These are phyloP conservation scores for Merops nubicus DNA, from an alignment of 2,113 vertebrate species.

Conservation along the genomic window DNA sequence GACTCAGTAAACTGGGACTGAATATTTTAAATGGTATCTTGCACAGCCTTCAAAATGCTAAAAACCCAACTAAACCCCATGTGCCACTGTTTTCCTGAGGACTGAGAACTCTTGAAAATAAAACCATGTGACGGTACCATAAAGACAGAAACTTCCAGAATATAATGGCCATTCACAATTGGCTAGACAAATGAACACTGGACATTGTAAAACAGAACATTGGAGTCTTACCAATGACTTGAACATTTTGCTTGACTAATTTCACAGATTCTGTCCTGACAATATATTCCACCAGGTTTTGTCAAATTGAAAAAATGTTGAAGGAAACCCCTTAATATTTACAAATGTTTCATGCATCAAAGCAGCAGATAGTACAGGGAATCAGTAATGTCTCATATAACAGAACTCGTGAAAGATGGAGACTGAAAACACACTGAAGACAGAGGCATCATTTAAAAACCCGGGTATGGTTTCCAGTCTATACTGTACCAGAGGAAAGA, in stretches of 20 bases:
- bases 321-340: background rate
- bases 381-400: background rate
- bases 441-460: background rate
- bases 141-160: background rate
- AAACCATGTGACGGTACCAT: background rate
- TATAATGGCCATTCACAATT: background rate
- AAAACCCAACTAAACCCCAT: background rate
- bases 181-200: background rate
- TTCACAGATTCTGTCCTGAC: background rate
- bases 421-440: background rate
- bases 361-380: background rate
- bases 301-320: background rate
- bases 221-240: background rate
- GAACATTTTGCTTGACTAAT: background rate
- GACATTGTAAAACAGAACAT: background rate
- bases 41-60: background rate
- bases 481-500: background rate
- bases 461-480: background rate
- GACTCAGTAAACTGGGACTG: background rate
- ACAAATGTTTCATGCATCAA: background rate
- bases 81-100: background rate
- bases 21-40: background rate
- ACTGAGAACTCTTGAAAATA: background rate
- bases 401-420: background rate
- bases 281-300: background rate